Evolutionary conservation across 2,113 vertebrate species (phyloP), one percentile per base, ranked within the genome.

Genomic region (Cromileptes altivelis): DNA sequence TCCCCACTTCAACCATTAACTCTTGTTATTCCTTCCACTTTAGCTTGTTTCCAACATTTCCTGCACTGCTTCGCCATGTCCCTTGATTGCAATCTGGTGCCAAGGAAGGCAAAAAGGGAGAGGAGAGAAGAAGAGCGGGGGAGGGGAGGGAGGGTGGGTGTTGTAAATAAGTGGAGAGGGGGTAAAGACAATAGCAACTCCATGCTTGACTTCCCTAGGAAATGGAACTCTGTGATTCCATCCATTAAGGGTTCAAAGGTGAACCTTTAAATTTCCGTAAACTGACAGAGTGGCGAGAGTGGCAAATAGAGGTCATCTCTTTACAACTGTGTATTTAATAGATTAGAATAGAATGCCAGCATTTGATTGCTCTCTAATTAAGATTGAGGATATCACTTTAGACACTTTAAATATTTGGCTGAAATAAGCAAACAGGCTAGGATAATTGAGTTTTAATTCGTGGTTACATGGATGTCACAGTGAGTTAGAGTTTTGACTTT

Each of bases 191-290:
- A 94, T 88, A 92, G 90, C 1, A 53, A 81, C 47, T 81, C 68
- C 63, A 81, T 89, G 88, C 87, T 92, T 90, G 86, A 83, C 88
- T 95, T 93, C 84, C 85, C 84, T 37, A 88, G 91, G 82, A 93
- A 93, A 90, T 91, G 70, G 87, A 77, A 86, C 79, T 78, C 82
- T 92, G 67, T 49, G 53, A 88, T 80, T 75, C 62, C 18, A 56
- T 40, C 79, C 85, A 94, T 92, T 88, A 82, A 85, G 60, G 72
- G 87, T 68, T 70, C 88, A 93, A 88, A 93, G 91, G 93, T 91
- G 65, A 92, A 81, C 55, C 62, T 78, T 78, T 85, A 86, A 21
- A 84, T 91, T 74, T 85, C 81, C 63, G 12, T 87, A 77, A 87
- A 76, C 65, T 74, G 86, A 90, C 89, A 79, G 75, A 82, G 80